Base-by-base conservation (phyloP, 2,113 vertebrate genomes). In the Spea multiplicata region DNA sequence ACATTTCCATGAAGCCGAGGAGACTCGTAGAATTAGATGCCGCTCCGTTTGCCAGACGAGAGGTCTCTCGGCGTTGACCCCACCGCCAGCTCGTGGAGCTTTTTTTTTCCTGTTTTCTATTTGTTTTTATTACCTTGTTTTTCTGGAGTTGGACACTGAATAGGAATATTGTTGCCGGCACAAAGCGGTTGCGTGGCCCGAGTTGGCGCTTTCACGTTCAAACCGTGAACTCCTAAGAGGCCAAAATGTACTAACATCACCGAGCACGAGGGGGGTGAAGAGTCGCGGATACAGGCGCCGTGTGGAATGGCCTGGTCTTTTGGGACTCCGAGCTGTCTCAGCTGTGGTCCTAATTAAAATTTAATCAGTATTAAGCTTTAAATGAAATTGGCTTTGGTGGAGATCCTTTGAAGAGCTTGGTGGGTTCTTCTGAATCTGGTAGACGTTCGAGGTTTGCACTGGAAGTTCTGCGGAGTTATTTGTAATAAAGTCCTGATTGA, bases 41-140 rank as follows among this genome's bases (percentile, higher is more conserved):
- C 45, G 64, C 30, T 44, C 17, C 6, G 14, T 75, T 53, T 75
- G 74, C 74, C 74, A 75, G 44, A 48, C 3, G 44, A 61, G 8
- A 73, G 53, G 16, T 65, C 47, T 62, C 69, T 50, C 55, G 44
- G 3, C 72, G 16, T 2, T 8, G 8, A 1, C 55, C 8, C 13
- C 6, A 6, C 4, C 44, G 48, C 72, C 65, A 45, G 49, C 4
- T 12, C 13, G 8, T 3, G 13, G 3, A 47, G 65, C 66, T n/a
- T 17, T n/a, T n/a, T n/a, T n/a, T n/a, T 69, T 69, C 75, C 75
- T 76, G 75, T 76, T 76, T 64, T 64, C 61, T 76, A 59, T 44
- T 76, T 76, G 52, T 70, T 76, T 74, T 76, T 76, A 76, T 76
- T 64, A n/a, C 50, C 45, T 59, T 68, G 74, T 57, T 76, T 61